These are phyloP conservation scores for Rhynchopsitta pachyrhyncha DNA, from an alignment of 2,113 vertebrate genomes.

Conservation along the genomic window DNA sequence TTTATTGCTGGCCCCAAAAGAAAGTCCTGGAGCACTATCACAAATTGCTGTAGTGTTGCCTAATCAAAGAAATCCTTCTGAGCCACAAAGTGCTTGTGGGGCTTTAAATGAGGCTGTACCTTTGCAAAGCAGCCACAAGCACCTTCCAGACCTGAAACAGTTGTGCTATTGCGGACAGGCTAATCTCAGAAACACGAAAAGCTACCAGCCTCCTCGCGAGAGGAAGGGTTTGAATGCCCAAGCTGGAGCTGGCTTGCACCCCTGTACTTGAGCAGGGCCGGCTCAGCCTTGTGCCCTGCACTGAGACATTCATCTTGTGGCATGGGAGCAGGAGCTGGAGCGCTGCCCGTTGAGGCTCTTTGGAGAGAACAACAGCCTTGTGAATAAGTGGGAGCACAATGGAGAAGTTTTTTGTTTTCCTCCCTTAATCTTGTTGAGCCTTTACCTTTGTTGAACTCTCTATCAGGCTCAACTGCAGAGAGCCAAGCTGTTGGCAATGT, in stretches of 20 bases:
- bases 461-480: neutral
- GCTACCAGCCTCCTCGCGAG: accelerated
- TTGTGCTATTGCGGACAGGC: neutral
- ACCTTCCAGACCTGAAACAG: neutral
- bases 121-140: neutral
- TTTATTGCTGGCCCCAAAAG: neutral
- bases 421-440: neutral
- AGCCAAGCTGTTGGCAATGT: neutral
- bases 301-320: accelerated
- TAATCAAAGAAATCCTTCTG: neutral
- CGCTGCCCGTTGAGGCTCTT: neutral
- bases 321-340: neutral
- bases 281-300: accelerated
- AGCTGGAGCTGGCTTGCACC: neutral
- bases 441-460: neutral
- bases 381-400: neutral
- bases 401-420: neutral
- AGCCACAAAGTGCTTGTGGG: neutral
- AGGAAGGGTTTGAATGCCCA: neutral
- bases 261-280: neutral
- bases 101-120: neutral
- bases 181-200: neutral
- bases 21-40: neutral
- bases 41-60: neutral
- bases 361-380: neutral